Evolutionary conservation across 2,113 vertebrate genomes (phyloP).

Genomic region (Anguilla japonica): DNA sequence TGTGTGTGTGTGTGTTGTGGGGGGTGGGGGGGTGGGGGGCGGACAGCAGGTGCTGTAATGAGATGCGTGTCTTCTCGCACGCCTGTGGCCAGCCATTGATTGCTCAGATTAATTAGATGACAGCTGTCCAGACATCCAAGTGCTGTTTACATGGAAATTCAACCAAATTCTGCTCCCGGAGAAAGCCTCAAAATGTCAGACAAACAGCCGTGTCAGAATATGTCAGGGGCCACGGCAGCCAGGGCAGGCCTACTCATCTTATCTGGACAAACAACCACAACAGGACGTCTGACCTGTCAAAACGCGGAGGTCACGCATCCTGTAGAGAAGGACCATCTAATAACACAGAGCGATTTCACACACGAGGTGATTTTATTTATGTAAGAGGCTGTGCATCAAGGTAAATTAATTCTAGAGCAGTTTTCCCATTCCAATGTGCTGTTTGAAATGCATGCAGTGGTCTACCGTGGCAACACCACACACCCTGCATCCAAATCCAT

Average conservation of each 20-base stretch:
- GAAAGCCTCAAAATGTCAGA: slow-evolving; percentile 36
- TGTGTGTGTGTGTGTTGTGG: too few species aligned
- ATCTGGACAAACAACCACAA: background rate
- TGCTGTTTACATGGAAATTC: slow-evolving; percentile 45
- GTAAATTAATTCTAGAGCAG: background rate
- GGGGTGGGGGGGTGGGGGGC: background rate
- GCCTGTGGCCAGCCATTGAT: slow-evolving; percentile 52
- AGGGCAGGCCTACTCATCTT: too few species aligned
- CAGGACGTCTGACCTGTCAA: background rate
- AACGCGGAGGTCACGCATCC: background rate
- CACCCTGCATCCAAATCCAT: background rate
- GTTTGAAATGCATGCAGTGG: background rate
- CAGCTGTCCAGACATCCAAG: slow-evolving; percentile 40
- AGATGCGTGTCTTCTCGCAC: slow-evolving; percentile 35
- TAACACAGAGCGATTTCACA: background rate
- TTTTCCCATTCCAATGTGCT: background rate
- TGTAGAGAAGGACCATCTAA: background rate
- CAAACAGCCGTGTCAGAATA: background rate
- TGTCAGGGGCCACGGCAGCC: too few species aligned
- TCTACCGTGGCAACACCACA: background rate
- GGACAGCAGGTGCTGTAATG: slow-evolving; percentile 50
- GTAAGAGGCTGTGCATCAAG: background rate
- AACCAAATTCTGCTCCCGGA: slow-evolving; percentile 51
- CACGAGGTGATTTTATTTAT: background rate
- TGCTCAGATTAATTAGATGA: slow-evolving; percentile 60